These are phyloP conservation scores for Micromussa lordhowensis DNA, from an alignment of 92 coral and sea anemone species.

Conservation along the genomic window DNA sequence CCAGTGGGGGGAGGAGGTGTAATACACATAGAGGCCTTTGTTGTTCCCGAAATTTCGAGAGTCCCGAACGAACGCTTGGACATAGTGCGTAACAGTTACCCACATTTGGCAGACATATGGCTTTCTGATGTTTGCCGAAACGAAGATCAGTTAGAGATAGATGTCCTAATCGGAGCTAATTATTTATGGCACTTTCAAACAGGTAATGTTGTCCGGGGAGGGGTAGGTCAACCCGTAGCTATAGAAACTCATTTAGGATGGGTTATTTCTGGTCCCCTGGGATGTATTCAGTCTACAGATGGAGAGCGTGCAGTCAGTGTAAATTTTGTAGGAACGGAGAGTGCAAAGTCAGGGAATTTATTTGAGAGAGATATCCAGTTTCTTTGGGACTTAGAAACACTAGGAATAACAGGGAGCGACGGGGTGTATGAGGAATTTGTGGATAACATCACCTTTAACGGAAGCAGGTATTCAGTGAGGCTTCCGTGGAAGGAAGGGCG, in stretches of 20 bases:
- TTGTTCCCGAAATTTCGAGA: slow-evolving; percentile 54
- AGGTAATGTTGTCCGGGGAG: slow-evolving; percentile 43
- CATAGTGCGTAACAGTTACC: neutral
- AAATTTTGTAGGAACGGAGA: slow-evolving; percentile 33
- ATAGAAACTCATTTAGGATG: slow-evolving; percentile 42
- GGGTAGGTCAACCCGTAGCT: slow-evolving; percentile 42
- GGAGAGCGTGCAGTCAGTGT: slow-evolving; percentile 1
- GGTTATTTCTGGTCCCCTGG: slow-evolving; percentile 52
- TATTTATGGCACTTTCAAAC: slow-evolving; percentile 52
- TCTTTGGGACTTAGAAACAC: slow-evolving; percentile 72
- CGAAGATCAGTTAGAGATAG: slow-evolving; percentile 37
- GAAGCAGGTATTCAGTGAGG: slow-evolving; percentile 46
- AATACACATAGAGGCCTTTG: slow-evolving; percentile 38
- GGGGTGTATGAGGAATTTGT: slow-evolving; percentile 55
- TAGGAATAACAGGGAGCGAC: slow-evolving; percentile 50
- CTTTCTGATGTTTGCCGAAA: slow-evolving; percentile 39
- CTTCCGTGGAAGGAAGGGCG: slow-evolving; percentile 60
- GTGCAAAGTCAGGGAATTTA: neutral
- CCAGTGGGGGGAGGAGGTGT: slow-evolving; percentile 37
- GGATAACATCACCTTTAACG: slow-evolving; percentile 47
- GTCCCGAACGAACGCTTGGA: slow-evolving; percentile 40
- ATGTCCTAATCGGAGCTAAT: slow-evolving; percentile 49
- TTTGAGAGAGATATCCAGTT: slow-evolving; percentile 15
- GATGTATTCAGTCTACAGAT: neutral
- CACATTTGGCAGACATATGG: slow-evolving; percentile 47